phyloP scores from a whole-genome alignment of 37 sponge, comb jelly and placozoan genomes.

The Crambe crambe region DNA sequence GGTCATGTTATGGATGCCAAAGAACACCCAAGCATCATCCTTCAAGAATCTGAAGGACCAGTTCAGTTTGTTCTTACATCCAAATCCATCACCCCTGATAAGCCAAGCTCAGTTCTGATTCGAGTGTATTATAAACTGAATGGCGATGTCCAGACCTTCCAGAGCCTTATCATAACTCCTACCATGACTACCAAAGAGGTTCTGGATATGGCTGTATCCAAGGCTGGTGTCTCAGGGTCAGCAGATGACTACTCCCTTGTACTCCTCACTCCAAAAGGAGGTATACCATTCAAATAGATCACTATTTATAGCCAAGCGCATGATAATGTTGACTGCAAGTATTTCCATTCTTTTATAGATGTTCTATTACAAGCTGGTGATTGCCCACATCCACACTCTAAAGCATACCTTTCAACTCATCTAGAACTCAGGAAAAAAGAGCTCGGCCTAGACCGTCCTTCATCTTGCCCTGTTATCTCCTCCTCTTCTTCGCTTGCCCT shows the following conservation, averaged over 20 bases:
- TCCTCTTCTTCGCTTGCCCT: not conserved
- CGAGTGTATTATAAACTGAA: slow-evolving; percentile 42
- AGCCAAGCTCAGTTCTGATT: slow-evolving; percentile 35
- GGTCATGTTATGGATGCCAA: not conserved
- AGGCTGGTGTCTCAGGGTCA: not conserved
- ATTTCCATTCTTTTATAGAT: slow-evolving; percentile 13
- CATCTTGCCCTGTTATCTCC: too few species aligned
- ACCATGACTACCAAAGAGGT: slow-evolving; percentile 35
- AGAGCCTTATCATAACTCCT: slow-evolving; percentile 52
- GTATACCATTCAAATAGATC: not conserved
- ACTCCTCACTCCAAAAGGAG: slow-evolving; percentile 17
- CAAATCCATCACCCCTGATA: not conserved
- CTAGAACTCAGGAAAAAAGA: slow-evolving; percentile 15
- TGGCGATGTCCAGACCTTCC: slow-evolving; percentile 38
- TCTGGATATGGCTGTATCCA: slow-evolving; percentile 8
- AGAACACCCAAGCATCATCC: not conserved
- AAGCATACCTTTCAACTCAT: slow-evolving; percentile 6
- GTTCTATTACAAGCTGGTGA: slow-evolving; percentile 21
- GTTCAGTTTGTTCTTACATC: not conserved
- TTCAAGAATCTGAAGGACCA: not conserved
- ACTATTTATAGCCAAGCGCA: not conserved
- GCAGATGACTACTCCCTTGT: slow-evolving; percentile 26
- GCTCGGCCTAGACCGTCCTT: too few species aligned
- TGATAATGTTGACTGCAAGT: too few species aligned
- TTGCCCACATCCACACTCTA: not conserved